phyloP scores from a whole-genome alignment of 2,797 vertebrate genomes.

The Glossophaga mutica region DNA sequence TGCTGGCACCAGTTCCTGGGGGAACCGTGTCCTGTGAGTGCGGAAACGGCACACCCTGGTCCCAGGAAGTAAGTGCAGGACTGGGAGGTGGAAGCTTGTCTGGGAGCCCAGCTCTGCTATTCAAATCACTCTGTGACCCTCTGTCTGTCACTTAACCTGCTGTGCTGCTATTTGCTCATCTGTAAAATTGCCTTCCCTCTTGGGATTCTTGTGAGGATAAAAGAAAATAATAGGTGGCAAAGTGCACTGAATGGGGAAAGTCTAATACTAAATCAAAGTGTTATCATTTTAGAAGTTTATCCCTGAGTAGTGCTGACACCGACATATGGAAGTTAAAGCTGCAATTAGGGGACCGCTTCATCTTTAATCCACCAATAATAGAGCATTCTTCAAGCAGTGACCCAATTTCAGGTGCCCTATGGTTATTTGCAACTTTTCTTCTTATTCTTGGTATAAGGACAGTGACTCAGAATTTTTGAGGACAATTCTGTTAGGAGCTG shows the following conservation, averaged over 20 bases:
- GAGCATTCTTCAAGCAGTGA: conserved; percentile 47
- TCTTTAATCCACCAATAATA: conserved; percentile 67
- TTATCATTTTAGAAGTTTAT: conserved; percentile 76
- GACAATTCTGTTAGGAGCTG: background rate
- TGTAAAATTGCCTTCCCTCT: conserved; percentile 73
- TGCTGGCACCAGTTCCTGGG: background rate
- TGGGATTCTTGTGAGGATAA: conserved; percentile 64
- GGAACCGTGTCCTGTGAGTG: background rate
- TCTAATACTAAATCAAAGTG: conserved; percentile 75
- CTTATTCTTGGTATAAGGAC: conserved; percentile 23
- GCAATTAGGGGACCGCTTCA: conserved; percentile 61
- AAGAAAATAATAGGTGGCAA: conserved; percentile 76
- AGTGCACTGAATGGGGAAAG: conserved; percentile 70
- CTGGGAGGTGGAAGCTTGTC: background rate
- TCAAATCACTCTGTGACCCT: conserved; percentile 66
- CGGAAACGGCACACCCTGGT: background rate
- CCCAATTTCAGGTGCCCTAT: conserved; percentile 49
- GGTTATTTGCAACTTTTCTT: conserved; percentile 53
- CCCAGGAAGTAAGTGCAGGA: background rate
- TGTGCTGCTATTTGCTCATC: conserved; percentile 71
- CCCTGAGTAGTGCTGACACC: conserved; percentile 63
- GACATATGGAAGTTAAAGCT: conserved; percentile 58
- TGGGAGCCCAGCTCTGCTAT: conserved; percentile 11
- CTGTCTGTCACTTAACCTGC: conserved; percentile 66
- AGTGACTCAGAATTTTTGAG: conserved; percentile 19